Base-by-base conservation (phyloP, 1,140 invertebrate genomes). In the Bombus picipes region DNA sequence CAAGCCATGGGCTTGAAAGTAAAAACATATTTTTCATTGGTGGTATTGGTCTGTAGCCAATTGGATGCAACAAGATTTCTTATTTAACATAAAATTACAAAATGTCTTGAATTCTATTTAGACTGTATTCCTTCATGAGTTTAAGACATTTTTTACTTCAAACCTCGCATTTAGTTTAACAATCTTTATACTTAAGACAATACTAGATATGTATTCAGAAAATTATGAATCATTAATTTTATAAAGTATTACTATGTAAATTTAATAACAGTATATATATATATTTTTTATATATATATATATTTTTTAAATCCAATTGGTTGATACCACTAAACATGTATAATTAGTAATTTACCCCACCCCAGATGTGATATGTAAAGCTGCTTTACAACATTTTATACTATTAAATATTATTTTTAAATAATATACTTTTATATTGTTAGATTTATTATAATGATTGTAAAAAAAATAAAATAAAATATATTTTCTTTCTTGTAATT, bases 331-430 rank as follows among this genome's bases (percentile, higher is more conserved):
- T 71, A 57, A 89, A 88, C 70, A 72, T 86, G 84, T 80, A 71
- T 91, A 89, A 81, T 90, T 86, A 87, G 65, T 91, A 90, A 91
- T 92, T 89, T 92, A 93, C 87, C 91, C 91, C 89, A 91, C 92
- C 91, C 90, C 93, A 94, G 92, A 95, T 95, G 94, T 95, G 94
- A 95, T 95, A 95, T 95, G 93, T 95, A 95, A 95, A 95, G 93
- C 92, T 95, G 91, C 90, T 94, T 94, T 95, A 94, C 92, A 92
- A 91, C 74, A 93, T 93, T 93, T 94, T 93, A 93, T 93, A 92
- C 88, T 90, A 93, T 89, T 94, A 92, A 85, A 73, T 91, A 92
- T 92, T 92, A 93, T 93, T 91, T 91, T 92, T 92, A 92, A 75
- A 91, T 91, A 92, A 93, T 93, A 92, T 92, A 91, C 88, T 91